A percentile compares a stretch with the other conserved stretches of the same genome.
Evolutionary conservation across 1,140 invertebrate species (phyloP).

Genomic region (Drosophila melanogaster): DNA sequence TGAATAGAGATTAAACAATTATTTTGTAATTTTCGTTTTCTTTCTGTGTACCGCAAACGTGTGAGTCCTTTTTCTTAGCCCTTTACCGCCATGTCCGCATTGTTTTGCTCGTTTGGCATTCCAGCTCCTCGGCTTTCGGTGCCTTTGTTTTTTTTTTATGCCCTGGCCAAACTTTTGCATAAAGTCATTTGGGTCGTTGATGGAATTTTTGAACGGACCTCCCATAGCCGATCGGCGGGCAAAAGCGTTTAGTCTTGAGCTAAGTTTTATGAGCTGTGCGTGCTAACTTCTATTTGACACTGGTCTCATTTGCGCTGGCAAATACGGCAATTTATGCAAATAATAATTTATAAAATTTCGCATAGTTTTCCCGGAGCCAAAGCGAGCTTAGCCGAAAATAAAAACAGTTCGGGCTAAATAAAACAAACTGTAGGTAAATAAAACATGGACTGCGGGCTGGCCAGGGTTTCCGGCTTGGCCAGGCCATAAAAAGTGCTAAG

Average conservation of each 20-base stretch:
- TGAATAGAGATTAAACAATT: too few relatives aligned
- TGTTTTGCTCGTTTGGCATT: conserved; percentile 52
- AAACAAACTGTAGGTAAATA: conserved; percentile 72
- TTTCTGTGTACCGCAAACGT: conserved; percentile 23
- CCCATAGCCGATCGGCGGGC: conserved; percentile 1
- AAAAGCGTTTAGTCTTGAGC: conserved; percentile 48
- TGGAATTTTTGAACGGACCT: conserved; percentile 64
- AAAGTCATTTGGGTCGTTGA: conserved; percentile 66
- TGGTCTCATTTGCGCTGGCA: conserved; percentile 42
- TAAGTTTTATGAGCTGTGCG: conserved; percentile 67
- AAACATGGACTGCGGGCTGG: conserved; percentile 52
- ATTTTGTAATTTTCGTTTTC: not conserved
- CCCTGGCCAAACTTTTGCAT: conserved; percentile 46
- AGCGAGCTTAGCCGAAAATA: conserved; percentile 35
- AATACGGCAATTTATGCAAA: conserved; percentile 60
- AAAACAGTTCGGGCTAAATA: conserved; percentile 47
- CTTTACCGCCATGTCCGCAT: conserved; percentile 25
- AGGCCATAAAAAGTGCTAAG: conserved; percentile 80
- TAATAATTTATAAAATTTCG: conserved; percentile 80
- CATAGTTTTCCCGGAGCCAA: conserved; percentile 50
- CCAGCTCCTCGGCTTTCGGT: conserved; percentile 3
- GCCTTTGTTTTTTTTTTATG: conserved; percentile 42
- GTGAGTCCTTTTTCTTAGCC: conserved; percentile 50
- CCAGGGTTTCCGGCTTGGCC: conserved; percentile 15
- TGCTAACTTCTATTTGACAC: conserved; percentile 46